Base-by-base conservation (phyloP, 2,797 vertebrate genomes). In the Parotocinclus haroldoi region DNA sequence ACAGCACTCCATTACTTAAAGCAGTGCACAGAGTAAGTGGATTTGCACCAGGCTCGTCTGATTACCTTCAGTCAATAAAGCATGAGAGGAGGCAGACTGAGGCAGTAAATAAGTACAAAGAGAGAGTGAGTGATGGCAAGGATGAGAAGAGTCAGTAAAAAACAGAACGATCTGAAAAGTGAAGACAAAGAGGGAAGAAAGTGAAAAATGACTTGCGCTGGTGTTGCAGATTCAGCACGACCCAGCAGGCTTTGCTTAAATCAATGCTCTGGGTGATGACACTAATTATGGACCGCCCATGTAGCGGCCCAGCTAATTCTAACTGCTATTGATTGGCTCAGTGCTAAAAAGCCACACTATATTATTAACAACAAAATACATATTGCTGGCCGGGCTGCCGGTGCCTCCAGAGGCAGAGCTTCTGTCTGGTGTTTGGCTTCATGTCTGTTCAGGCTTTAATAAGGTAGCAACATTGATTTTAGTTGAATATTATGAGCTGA, bases 1-100 rank as follows among this genome's bases (percentile, higher is more conserved):
- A 88, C 85, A 91, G 86, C 78, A 80, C 86, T 92, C 91, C 87
- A 89, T 91, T 90, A 89, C 88, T 91, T 88, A 84, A 85, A 88
- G 85, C 83, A 87, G 88, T 83, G 81, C 76, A 80, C 76, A 83
- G 88, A 85, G 84, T 69, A 84, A 92, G 87, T 82, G 87, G 89
- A 88, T 91, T 88, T 89, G 81, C 83, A 86, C 80, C 82, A 76
- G 74, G 84, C 89, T 88, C 88, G 86, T 78, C 82, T 86, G 90
- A 90, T 91, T 86, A 89, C 88, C 86, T 79, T n/a, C 45, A 46
- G 45, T 46, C 45, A 46, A 46, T 46, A 46, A 46, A 46, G 45
- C 45, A 46, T 12, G 45, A 12, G 45, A 11, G 45, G n/a, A 46
- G n/a, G 10, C 45, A 46, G 45, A 14, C 13, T 16, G 48, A 14